phyloP scores from a whole-genome alignment of 2,888 invertebrate genomes.

The Dascillus cervinus region DNA sequence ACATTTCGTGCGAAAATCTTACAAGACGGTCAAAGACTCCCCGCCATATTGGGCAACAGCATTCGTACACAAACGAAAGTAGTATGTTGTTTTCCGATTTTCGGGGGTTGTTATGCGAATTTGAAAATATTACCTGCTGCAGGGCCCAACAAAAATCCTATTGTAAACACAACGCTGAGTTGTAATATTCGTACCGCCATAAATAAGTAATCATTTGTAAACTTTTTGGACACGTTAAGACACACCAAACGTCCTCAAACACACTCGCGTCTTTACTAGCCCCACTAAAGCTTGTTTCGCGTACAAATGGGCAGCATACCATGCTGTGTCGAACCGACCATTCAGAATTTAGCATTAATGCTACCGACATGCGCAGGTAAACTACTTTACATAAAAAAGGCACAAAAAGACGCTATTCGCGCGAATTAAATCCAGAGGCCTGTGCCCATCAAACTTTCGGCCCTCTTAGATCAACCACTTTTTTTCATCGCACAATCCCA shows the following conservation, averaged over 20 bases:
- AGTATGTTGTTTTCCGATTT: not conserved
- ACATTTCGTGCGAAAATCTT: conserved; percentile 15
- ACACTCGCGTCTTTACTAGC: conserved; percentile 21
- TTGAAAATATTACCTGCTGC: conserved; percentile 23
- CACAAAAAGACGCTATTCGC: too few species aligned
- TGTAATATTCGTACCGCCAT: conserved; percentile 73
- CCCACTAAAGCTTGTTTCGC: conserved; percentile 38
- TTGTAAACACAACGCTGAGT: conserved; percentile 57
- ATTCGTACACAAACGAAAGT: conserved; percentile 13
- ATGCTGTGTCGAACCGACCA: conserved; percentile 24
- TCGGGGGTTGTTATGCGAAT: not conserved
- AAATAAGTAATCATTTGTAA: conserved; percentile 66
- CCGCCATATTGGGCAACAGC: conserved; percentile 30
- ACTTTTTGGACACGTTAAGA: conserved; percentile 31
- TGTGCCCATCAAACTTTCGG: too few species aligned
- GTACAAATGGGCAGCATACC: conserved; percentile 44
- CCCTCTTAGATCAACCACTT: too few species aligned
- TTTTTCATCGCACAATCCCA: too few species aligned
- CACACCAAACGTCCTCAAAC: conserved; percentile 23
- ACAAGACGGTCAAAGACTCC: conserved; percentile 23
- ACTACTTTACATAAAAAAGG: conserved; percentile 15
- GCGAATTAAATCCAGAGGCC: too few species aligned
- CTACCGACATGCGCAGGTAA: conserved; percentile 25
- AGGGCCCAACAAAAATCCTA: conserved; percentile 39
- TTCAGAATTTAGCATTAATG: conserved; percentile 27